Conservation (phyloP, 2,888 invertebrate species). For the Tenodera sinensis region DNA sequence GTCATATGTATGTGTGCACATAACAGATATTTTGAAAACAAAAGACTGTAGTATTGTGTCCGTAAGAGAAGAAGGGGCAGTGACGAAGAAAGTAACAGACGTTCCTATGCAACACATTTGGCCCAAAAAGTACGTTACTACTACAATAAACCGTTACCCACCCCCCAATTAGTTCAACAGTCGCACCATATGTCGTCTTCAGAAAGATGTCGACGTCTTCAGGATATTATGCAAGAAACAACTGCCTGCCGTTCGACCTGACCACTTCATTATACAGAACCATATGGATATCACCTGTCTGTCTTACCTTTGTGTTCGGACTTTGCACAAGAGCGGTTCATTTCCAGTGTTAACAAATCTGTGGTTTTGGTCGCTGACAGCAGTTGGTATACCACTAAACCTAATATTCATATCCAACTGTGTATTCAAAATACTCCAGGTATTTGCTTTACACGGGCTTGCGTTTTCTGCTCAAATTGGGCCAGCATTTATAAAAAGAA, state of each 20-base stretch:
- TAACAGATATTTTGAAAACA: too few species aligned
- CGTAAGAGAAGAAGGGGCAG: too few species aligned
- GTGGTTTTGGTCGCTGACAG: background rate
- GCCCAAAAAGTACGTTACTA: background rate
- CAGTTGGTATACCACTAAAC: too few species aligned
- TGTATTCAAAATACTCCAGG: too few species aligned
- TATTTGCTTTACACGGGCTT: too few species aligned
- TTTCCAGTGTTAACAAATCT: background rate
- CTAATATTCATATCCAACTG: too few species aligned
- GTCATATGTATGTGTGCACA: too few species aligned
- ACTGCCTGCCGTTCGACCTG: background rate
- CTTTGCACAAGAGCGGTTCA: background rate
- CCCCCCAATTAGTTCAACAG: background rate
- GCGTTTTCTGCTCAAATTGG: too few species aligned
- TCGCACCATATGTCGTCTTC: constrained; percentile 1
- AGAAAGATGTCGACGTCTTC: background rate
- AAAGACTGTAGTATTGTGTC: too few species aligned
- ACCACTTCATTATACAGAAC: constrained; percentile 13
- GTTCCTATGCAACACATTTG: background rate
- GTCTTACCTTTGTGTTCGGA: background rate
- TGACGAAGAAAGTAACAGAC: too few species aligned
- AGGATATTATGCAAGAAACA: background rate
- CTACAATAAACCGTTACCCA: background rate
- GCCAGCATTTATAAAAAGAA: too few species aligned
- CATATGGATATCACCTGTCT: constrained; percentile 1